These are phyloP conservation scores for Procambarus clarkii DNA, from an alignment of 1,140 invertebrate genomes.

Conservation along the genomic window DNA sequence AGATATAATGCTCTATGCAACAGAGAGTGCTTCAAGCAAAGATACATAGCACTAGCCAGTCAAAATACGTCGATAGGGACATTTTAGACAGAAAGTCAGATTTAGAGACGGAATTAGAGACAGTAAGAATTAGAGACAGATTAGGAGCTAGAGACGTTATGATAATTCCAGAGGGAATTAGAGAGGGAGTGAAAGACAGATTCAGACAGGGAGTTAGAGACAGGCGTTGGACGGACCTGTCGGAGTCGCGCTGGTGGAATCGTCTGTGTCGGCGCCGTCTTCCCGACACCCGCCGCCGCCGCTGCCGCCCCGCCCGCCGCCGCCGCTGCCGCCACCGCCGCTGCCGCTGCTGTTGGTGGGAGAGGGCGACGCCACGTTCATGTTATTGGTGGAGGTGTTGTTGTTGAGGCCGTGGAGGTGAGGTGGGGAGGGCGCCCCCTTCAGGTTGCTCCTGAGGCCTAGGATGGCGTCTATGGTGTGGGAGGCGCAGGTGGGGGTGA, in stretches of 20 bases:
- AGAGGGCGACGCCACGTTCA: conserved; percentile 37
- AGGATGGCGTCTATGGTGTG: conserved; percentile 75
- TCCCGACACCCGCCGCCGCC: conserved; percentile 46
- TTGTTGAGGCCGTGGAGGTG: conserved; percentile 59
- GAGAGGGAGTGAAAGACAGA: neutral
- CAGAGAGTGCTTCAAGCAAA: too few species aligned
- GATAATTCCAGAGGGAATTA: too few species aligned
- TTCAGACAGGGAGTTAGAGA: neutral
- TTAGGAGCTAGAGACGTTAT: too few species aligned
- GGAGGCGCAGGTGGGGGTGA: conserved; percentile 66
- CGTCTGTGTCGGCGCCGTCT: conserved; percentile 59
- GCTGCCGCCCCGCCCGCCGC: conserved; percentile 30
- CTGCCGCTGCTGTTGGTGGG: conserved; percentile 27
- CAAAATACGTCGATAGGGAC: too few species aligned
- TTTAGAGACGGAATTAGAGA: too few species aligned
- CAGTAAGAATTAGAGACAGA: too few species aligned
- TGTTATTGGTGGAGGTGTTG: conserved; percentile 57
- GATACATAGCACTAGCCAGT: too few species aligned
- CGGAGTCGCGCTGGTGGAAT: conserved; percentile 52
- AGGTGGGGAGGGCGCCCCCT: conserved; percentile 33
- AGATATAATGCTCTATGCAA: too few species aligned
- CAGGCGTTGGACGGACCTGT: conserved; percentile 25
- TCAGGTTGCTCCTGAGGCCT: conserved; percentile 70
- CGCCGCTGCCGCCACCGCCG: conserved; percentile 38
- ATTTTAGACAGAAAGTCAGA: too few species aligned